Base-by-base conservation (phyloP, 2,113 vertebrate species). In the Cairina moschata region DNA sequence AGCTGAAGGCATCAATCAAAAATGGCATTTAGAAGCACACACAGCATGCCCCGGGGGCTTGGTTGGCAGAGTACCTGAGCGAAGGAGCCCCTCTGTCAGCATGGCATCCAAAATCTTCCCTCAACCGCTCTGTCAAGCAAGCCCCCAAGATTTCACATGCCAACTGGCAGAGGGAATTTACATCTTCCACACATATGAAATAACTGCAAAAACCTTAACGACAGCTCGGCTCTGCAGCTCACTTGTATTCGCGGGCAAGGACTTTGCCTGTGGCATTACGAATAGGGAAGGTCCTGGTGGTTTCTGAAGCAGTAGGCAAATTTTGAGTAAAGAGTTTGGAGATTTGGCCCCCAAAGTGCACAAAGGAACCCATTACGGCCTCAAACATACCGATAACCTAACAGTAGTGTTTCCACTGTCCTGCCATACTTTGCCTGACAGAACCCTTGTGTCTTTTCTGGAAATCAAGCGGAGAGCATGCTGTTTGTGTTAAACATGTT, bases 1-100 rank as follows among this genome's bases (percentile, higher is more conserved):
- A 94, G 88, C 93, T 89, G 77, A 92, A 93, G 55, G 71, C 77
- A 96, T 95, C 92, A 87, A 93, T 96, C 88, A 95, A 79, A 96
- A 95, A 46, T 76, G 86, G 62, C 88, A 76, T 50, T 96, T 82
- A 69, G 92, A 91, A 94, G 21, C 40, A 81, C 76, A 90, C 69
- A 88, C 21, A 83, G 90, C 75, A 71, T 66, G 38, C 4, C 85
- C 90, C 60, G 17, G 63, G 83, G 93, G 83, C 75, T 48, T 48
- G 83, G 83, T 68, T 88, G 90, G 72, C 75, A 75, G 72, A 81
- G 65, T 25, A 96, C 28, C n/a, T 78, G 88, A 96, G 91, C 55
- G 4, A 36, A 76, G 85, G 84, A 85, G 79, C 55, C 68, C 46
- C 83, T 90, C 50, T 52, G 76, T 28, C 71, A 73, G 82, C 58